Percentiles rank a stretch among this genome's conserved stretches.
Conservation (phyloP, 2,113 vertebrate species). For the cattle (Bos taurus) region ARS-UCD2.0 NC_037338.1:89232501-89233000, state of each 20-base stretch:
- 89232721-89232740: neutral
- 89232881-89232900: neutral
- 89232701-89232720: neutral
- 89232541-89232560: neutral
- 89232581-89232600: neutral
- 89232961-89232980: neutral
- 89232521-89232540: neutral
- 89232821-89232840: neutral
- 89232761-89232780: neutral
- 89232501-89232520: neutral
- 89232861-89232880: neutral
- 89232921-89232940: neutral
- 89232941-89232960: neutral
- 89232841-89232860: neutral
- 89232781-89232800: neutral
- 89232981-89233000: neutral
- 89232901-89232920: fast-evolving
- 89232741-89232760: neutral
- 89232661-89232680: neutral
- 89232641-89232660: neutral
- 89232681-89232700: neutral
- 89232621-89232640: neutral
- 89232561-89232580: neutral
- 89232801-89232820: neutral
- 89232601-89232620: neutral